phyloP scores from a whole-genome alignment of 2,797 vertebrate genomes.

The Neostethus bicornis region DNA sequence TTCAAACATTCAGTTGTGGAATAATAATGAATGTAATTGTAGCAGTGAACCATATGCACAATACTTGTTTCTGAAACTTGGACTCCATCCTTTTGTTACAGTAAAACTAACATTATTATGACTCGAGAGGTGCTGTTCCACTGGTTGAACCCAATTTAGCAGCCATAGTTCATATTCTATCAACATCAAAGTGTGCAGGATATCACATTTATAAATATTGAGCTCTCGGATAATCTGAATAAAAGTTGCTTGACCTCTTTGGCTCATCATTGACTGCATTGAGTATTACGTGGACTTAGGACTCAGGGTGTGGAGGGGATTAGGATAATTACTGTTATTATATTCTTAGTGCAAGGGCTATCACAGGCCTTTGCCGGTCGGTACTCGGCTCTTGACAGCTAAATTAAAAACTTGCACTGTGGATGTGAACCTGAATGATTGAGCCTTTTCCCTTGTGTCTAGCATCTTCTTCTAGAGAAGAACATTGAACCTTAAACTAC shows the following conservation, averaged over 20 bases:
- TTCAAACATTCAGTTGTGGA: slow-evolving; percentile 44
- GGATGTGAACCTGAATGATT: slow-evolving; percentile 68
- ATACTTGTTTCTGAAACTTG: slow-evolving; percentile 46
- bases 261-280: slow-evolving; percentile 59
- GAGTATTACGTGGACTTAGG: slow-evolving; percentile 58
- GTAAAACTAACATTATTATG: slow-evolving; percentile 19
- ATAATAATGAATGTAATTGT: slow-evolving; percentile 34
- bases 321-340: slow-evolving; percentile 81
- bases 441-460: slow-evolving; percentile 51
- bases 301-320: slow-evolving; percentile 71
- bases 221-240: slow-evolving; percentile 71
- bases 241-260: slow-evolving; percentile 77
- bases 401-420: slow-evolving; percentile 75
- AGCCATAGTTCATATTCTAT: slow-evolving; percentile 31
- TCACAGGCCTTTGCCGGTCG: slow-evolving; percentile 52
- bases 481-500: slow-evolving; percentile 43
- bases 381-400: slow-evolving; percentile 69
- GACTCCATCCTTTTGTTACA: slow-evolving; percentile 27
- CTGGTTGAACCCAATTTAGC: slow-evolving; percentile 57
- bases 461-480: slow-evolving; percentile 20
- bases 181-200: slow-evolving; percentile 53
- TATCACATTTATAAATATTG: slow-evolving; percentile 68
- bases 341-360: slow-evolving; percentile 71
- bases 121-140: slow-evolving; percentile 40
- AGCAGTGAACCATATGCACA: slow-evolving; percentile 35